Evolutionary conservation across 2,113 vertebrate genomes (phyloP).

Genomic region (Mormyrus lacerda): DNA sequence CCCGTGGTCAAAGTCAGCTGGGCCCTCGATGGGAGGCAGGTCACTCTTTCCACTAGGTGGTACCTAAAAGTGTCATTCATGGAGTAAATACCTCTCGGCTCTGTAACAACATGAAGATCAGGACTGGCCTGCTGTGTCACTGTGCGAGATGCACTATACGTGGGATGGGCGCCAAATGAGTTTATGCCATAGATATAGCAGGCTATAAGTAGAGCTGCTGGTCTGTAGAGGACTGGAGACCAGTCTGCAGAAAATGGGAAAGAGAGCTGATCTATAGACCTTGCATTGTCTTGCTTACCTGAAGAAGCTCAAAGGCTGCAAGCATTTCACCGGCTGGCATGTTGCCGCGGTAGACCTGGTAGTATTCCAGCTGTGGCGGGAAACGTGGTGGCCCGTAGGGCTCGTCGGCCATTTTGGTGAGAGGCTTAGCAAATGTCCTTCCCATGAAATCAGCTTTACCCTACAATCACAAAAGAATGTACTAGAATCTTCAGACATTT

Average conservation of each 20-base stretch:
- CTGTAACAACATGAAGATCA: background rate
- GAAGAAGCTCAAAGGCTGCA: conserved; percentile 91
- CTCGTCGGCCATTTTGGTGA: conserved; percentile 92
- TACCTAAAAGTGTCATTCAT: conserved; percentile 55
- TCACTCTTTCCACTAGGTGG: conserved; percentile 76
- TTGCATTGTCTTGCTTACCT: conserved; percentile 58
- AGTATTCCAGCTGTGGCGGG: conserved; percentile 90
- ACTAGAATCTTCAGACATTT: background rate
- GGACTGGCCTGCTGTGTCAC: background rate
- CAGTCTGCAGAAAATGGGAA: background rate
- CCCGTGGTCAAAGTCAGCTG: conserved; percentile 76
- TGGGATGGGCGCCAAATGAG: background rate
- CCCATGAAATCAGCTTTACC: conserved; percentile 98
- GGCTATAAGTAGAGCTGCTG: background rate
- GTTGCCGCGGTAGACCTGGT: conserved; percentile 92
- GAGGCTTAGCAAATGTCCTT: conserved; percentile 86
- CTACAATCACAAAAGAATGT: conserved; percentile 44
- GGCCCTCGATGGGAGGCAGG: conserved; percentile 77
- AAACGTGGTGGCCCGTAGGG: conserved; percentile 82
- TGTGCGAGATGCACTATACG: background rate
- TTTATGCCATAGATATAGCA: background rate
- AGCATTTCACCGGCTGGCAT: conserved; percentile 84
- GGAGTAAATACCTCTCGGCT: background rate
- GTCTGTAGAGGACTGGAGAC: background rate
- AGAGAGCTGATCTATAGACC: background rate